Base-by-base conservation (phyloP, 2,113 vertebrate species). In the Alouatta palliata region DNA sequence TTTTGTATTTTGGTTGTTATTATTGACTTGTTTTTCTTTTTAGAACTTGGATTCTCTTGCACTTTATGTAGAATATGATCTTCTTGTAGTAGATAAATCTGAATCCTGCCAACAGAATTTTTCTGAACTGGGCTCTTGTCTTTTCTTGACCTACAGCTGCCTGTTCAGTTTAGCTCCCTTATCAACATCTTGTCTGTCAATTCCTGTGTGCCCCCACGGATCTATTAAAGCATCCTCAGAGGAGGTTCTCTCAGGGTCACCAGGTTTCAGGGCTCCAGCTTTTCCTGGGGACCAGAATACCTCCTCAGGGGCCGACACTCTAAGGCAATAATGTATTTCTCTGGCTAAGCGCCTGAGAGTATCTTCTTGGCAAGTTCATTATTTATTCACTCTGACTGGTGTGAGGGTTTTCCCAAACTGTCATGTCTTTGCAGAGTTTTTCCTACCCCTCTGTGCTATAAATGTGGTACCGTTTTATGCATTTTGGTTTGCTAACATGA, bases 371-470 rank as follows among this genome's bases (percentile, higher is more conserved):
- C 20, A 70, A 87, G 49, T 61, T 70, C 45, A 84, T 81, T 68
- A 14, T 87, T 95, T 54, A 80, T 87, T 84, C 61, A 43, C 52
- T 68, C 40, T 66, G 64, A 92, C 45, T 23, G 1, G 49, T 40
- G 16, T 68, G 45, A 93, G 80, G 47, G 70, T 94, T 91, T 85
- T n/a, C 49, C 91, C 45, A 30, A 77, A 45, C 37, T 76, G 77
- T 86, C 52, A 19, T 68, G 52, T 89, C 68, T 97, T 83, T 94
- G 94, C 47, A 40, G 17, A 76, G 19, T 76, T 93, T 95, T 93
- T 70, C 56, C 61, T 52, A 25, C 43, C n/a, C 13, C 87, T 47
- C 30, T 79, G 61, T 75, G 82, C n/a, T 85, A 17, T 30, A 56
- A 43, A n/a, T n/a, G 58, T 27, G 35, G 20, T 40, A 30, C 70